Evolutionary conservation across 2,113 vertebrate genomes (phyloP).

Genomic region (Otocyon megalotis): DNA sequence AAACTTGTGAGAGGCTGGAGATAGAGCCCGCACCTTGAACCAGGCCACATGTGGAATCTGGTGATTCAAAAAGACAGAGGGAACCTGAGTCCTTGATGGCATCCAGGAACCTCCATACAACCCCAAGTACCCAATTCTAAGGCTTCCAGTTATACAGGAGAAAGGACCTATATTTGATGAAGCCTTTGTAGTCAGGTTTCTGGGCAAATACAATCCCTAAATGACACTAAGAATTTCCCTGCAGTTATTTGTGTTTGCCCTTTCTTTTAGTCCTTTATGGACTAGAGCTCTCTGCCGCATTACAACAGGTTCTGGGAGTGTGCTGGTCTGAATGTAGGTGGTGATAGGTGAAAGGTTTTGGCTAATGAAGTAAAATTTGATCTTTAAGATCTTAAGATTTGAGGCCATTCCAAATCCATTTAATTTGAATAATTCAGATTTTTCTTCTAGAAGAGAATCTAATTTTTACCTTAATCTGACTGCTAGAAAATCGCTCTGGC

Average conservation of each 20-base stretch:
- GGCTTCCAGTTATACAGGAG: background rate
- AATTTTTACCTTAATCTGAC: slow-evolving; percentile 54
- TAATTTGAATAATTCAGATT: slow-evolving; percentile 32
- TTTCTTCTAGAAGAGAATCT: background rate
- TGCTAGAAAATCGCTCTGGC: slow-evolving; percentile 8
- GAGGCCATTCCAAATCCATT: background rate
- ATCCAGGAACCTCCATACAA: background rate
- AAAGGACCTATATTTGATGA: background rate
- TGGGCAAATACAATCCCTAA: background rate
- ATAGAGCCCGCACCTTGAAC: background rate
- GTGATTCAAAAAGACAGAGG: background rate
- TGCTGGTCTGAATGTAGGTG: background rate
- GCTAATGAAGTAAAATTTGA: slow-evolving; percentile 48
- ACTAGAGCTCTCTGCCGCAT: background rate
- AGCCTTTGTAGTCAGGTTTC: background rate
- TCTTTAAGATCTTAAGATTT: slow-evolving; percentile 33
- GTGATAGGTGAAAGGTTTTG: background rate
- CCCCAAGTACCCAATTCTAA: background rate
- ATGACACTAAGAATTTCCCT: background rate
- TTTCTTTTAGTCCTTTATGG: background rate
- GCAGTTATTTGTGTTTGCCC: background rate
- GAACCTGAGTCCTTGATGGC: background rate
- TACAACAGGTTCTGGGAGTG: background rate
- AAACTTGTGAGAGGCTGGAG: background rate
- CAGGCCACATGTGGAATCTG: background rate